phyloP scores from a whole-genome alignment of 2,113 vertebrate genomes.

The Platycercus adscitus region DNA sequence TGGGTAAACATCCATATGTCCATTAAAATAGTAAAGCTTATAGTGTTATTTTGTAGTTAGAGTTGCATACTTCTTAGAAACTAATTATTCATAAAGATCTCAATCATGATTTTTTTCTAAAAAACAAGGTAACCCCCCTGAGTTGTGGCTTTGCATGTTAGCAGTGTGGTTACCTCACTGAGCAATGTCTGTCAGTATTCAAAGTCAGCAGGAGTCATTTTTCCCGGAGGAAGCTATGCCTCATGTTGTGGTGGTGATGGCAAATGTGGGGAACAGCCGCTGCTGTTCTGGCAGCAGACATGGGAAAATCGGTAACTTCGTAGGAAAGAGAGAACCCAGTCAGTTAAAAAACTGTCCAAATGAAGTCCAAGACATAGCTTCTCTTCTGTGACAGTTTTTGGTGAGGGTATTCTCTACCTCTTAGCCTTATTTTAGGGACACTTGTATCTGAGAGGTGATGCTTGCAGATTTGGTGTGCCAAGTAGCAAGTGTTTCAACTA shows the following conservation, averaged over 20 bases:
- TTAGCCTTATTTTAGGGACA: background rate
- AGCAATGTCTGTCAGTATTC: no score
- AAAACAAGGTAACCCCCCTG: background rate
- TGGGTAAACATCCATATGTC: background rate
- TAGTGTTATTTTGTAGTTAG: background rate
- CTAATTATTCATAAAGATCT: background rate
- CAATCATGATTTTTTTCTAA: background rate
- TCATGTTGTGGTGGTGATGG: background rate
- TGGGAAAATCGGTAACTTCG: background rate
- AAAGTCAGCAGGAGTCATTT: background rate
- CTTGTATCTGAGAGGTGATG: background rate
- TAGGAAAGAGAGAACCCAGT: background rate
- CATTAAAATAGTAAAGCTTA: background rate
- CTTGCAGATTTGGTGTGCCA: background rate
- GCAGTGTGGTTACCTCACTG: no score
- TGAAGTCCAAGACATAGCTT: background rate
- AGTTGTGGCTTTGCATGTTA: background rate
- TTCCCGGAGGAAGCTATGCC: background rate
- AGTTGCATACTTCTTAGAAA: background rate
- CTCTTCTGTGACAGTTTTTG: background rate
- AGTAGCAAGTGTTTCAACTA: no score
- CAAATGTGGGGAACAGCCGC: background rate
- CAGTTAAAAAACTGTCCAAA: background rate
- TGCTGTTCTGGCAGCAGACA: background rate
- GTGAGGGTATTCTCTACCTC: background rate